Evolutionary conservation across 2,888 invertebrate genomes (phyloP), one percentile per base, ranked within the genome.

Genomic region (Acleris holmiana): DNA sequence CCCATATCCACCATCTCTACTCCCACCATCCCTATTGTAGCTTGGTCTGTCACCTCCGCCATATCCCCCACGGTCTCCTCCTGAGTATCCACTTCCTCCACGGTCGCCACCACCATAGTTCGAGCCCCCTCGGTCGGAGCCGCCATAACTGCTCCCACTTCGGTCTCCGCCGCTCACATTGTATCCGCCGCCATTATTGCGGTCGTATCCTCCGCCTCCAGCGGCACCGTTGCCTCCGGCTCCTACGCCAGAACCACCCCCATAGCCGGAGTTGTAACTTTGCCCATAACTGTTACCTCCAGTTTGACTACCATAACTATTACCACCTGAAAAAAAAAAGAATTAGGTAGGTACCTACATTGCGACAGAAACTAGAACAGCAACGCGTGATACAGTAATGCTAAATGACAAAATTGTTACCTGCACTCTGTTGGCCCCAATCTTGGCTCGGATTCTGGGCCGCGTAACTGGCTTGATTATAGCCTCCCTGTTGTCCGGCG

Each of bases 1-100:
- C 94, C 94, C 94, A 86, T 88, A 94, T 82, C 93, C 93, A 61
- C 91, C 88, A 79, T 88, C 93, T 91, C 85, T 93, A 91, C 81
- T 94, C 83, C 89, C 94, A 80, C 94, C 93, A 84, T 94, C 94
- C 86, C 93, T 93, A 84, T 84, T 93, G 84, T 89, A 93, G 76
- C 93, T 85, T 67, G 91, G 82, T 67, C 93, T 78, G 73, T 92
- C 90, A 70, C 90, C 86, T 72, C 92, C 89, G 46, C 91, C 89
- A 74, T 86, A 88, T 67, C 91, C 88, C 48, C 93, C 88, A 54
- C 93, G 85, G 74, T 84, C 93, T 73, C 82, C 90, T 61, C 89
- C 80, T 23, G 86, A 85, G 71, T 88, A 88, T 70, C 88, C 83
- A 64, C 87, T 77, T 68, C 87, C 80, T 46, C 86, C 82, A 51